Evolutionary conservation across 2,888 invertebrate species (phyloP).

Genomic region (Eilema caniola): DNA sequence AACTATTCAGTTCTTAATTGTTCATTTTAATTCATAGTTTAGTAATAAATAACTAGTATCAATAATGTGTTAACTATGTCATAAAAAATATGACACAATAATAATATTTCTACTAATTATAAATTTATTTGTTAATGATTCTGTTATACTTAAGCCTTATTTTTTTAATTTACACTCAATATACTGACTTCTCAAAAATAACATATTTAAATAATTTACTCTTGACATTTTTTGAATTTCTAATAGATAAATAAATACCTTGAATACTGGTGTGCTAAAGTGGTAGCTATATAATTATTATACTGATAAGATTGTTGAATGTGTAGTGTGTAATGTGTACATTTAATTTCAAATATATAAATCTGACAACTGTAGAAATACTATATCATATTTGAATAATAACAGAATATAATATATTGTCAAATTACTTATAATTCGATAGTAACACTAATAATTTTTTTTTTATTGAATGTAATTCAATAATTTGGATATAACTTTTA

Average conservation of each 20-base stretch:
- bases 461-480: slow-evolving; percentile 42
- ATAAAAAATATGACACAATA: background rate
- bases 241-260: background rate
- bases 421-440: slow-evolving; percentile 8
- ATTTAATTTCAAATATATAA: background rate
- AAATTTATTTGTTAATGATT: background rate
- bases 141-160: background rate
- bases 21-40: background rate
- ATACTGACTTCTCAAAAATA: background rate
- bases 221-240: background rate
- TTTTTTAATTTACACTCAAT: background rate
- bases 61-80: background rate
- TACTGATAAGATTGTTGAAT: background rate
- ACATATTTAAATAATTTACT: background rate
- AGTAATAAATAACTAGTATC: background rate
- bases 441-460: slow-evolving; percentile 26
- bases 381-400: background rate
- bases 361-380: slow-evolving; percentile 6
- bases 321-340: slow-evolving; percentile 16
- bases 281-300: slow-evolving; percentile 8
- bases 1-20: background rate
- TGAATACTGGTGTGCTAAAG: background rate
- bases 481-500: slow-evolving; percentile 30
- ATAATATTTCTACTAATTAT: slow-evolving; percentile 1
- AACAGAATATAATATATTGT: slow-evolving; percentile 7